These are phyloP conservation scores for Enteromius treurensis DNA, from an alignment of 2,797 vertebrate genomes.

Conservation along the genomic window DNA sequence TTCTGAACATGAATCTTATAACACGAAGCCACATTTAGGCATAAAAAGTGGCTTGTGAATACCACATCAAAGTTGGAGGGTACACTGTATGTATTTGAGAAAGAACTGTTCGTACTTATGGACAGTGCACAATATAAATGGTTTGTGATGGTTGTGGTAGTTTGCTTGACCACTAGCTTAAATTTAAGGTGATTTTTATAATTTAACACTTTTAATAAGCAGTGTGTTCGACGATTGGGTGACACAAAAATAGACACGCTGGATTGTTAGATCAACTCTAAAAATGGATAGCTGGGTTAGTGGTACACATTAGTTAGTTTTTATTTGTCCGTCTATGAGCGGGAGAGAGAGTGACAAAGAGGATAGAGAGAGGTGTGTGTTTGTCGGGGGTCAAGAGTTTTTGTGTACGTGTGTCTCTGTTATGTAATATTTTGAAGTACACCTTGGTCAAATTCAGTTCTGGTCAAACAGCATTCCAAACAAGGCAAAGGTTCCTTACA, in stretches of 20 bases:
- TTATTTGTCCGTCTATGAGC: constrained; percentile 1
- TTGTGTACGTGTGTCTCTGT: not conserved
- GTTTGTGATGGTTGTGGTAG: not conserved
- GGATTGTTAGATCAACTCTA: not conserved
- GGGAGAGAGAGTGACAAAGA: not conserved
- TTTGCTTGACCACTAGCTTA: not conserved
- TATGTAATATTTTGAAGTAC: constrained; percentile 37
- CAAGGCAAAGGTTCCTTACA: constrained; percentile 36
- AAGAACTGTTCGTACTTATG: constrained; percentile 7
- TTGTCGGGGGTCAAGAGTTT: not conserved
- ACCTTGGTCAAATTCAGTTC: constrained; percentile 11
- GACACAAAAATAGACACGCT: constrained; percentile 11
- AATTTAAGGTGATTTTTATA: not conserved
- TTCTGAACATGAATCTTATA: not conserved
- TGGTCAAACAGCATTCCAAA: constrained; percentile 38
- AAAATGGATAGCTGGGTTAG: not conserved
- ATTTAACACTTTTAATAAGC: not conserved
- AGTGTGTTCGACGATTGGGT: not conserved
- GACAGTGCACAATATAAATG: constrained; percentile 2
- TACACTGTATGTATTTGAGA: constrained; percentile 6
- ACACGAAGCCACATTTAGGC: constrained; percentile 2
- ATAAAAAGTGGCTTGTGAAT: not conserved
- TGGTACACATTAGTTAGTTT: not conserved
- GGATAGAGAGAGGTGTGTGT: not conserved
- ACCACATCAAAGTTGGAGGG: not conserved